Base-by-base conservation (phyloP, 2,888 invertebrate species). In the Lacanobia wlatinum region DNA sequence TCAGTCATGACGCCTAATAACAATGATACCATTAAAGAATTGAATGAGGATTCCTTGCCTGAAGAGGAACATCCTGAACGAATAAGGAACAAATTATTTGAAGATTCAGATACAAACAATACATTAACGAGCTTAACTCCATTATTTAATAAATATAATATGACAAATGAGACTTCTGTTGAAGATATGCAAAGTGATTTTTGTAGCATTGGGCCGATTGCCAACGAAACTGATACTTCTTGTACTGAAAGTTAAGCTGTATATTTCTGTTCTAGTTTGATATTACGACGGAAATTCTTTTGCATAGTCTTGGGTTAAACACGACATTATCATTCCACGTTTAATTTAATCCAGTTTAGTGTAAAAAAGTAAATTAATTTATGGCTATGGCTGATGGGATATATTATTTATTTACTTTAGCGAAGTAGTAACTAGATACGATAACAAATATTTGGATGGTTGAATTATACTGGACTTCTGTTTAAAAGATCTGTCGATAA, bases 1-100 rank as follows among this genome's bases (percentile, higher is more conserved):
- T 70, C 62, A 21, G 59, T 63, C 40, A 69, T 52, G 64, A 40
- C 50, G 14, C 64, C 46, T 1, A 53, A 70, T 60, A 80, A 73
- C 68, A 83, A 84, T 78, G 73, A 61, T 34, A 52, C 80, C 53
- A 68, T 66, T 73, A 68, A n/a, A 38, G 56, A 72, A 78, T 73
- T 77, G 67, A 81, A 83, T 83, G 68, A 50, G 62, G 46, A 64
- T 84, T 72, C 63, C 18, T 60, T 76, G 55, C 43, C 23, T 67
- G 55, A 59, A 55, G 64, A 58, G 28, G 58, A 56, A 56, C 60
- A 53, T 70, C 58, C 59, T 61, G 76, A 68, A 68, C 55, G 9
- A 52, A 65, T 63, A 61, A 50, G 23, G 50, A 50, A 21, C 43
- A 48, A 60, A 70, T 62, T 75, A 71, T 78, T 70, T 50, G 60